phyloP scores from a whole-genome alignment of 1,140 invertebrate genomes.

The Lepidotrigona ventralis region DNA sequence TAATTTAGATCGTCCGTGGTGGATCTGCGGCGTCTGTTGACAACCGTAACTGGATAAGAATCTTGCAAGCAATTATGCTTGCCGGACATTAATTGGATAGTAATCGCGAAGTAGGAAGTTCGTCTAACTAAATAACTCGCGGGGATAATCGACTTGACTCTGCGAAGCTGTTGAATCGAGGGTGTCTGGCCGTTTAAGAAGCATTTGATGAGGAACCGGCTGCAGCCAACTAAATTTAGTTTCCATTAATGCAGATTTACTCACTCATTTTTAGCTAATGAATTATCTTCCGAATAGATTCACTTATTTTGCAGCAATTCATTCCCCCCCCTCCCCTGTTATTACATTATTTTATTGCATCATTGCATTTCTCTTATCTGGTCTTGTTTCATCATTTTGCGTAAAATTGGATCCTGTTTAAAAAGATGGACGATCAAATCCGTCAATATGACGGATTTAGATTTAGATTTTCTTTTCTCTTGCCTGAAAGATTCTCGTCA shows the following conservation, averaged over 20 bases:
- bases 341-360: no score
- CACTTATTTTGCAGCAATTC: no score
- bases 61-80: constrained; percentile 27
- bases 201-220: background rate
- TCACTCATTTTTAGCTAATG: no score
- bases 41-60: constrained; percentile 13
- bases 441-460: no score
- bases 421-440: no score
- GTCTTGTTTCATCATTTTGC: no score
- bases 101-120: constrained; percentile 24
- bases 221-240: background rate
- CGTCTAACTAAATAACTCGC: constrained; percentile 32
- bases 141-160: constrained; percentile 23
- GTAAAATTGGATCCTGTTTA: no score
- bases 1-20: background rate
- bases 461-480: no score
- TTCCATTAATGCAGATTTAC: background rate
- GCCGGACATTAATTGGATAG: constrained; percentile 21
- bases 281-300: no score
- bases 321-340: no score
- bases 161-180: constrained; percentile 14
- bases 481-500: no score
- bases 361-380: no score
- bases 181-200: background rate
- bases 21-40: constrained; percentile 4